A percentile compares a stretch with the other conserved stretches of the same genome.
phyloP scores from a whole-genome alignment of 2,113 vertebrate species.

The Cyprinodon tularosa region DNA sequence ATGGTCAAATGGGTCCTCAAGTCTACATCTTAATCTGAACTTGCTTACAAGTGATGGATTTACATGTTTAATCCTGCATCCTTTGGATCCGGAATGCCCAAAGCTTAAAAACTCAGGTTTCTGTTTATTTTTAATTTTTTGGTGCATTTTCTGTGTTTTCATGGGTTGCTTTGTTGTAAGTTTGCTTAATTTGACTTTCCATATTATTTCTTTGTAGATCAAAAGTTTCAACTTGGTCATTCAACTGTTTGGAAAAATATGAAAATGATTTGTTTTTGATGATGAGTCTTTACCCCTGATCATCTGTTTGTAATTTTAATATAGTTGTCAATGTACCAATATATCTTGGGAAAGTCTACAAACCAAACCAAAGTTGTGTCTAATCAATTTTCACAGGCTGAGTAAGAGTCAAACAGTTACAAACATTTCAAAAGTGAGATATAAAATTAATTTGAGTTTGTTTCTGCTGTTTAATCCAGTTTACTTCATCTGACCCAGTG shows the following conservation, averaged over 20 bases:
- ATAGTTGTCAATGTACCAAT: not conserved
- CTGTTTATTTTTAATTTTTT: slow-evolving; percentile 24
- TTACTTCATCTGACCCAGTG: not conserved
- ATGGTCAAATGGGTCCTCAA: slow-evolving; percentile 34
- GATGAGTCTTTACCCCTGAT: not conserved
- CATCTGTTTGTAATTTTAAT: slow-evolving; percentile 29
- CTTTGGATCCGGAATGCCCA: slow-evolving; percentile 13
- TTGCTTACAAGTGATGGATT: slow-evolving; percentile 26
- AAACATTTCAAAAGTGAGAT: slow-evolving; percentile 19
- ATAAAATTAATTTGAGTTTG: slow-evolving; percentile 24
- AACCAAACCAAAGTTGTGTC: slow-evolving; percentile 17
- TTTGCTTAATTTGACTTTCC: slow-evolving; percentile 45
- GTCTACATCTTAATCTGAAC: slow-evolving; percentile 42
- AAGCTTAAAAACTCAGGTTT: slow-evolving; percentile 26
- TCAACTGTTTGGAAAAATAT: slow-evolving; percentile 17
- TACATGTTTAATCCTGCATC: slow-evolving; percentile 26
- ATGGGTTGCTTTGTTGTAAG: slow-evolving; percentile 23
- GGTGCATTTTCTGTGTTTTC: slow-evolving; percentile 11
- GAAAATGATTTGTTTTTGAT: slow-evolving; percentile 25
- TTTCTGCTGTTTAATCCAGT: slow-evolving; percentile 11
- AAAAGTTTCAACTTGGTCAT: slow-evolving; percentile 21
- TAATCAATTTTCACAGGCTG: slow-evolving; percentile 12
- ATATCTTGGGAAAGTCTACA: not conserved
- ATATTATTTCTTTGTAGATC: slow-evolving; percentile 47
- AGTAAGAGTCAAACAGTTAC: slow-evolving; percentile 6